phyloP scores from a whole-genome alignment of 2,113 vertebrate genomes.

The Gulo gulo region DNA sequence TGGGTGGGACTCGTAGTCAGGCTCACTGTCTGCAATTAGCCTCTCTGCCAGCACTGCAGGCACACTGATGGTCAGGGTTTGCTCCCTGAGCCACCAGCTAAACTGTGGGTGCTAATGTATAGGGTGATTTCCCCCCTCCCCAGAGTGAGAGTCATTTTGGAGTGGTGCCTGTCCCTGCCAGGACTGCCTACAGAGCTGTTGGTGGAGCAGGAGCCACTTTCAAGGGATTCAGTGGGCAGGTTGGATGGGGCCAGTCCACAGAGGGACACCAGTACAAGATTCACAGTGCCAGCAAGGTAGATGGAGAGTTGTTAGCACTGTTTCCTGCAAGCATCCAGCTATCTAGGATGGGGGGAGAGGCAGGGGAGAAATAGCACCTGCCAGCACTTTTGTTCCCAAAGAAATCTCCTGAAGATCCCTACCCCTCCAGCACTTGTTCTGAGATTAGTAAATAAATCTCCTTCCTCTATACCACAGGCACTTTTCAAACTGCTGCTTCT shows the following conservation, averaged over 20 bases:
- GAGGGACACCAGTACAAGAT: not conserved
- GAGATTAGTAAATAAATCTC: not conserved
- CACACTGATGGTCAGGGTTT: not conserved
- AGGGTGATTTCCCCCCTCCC: not conserved
- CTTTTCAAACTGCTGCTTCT: not conserved
- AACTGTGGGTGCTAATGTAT: not conserved
- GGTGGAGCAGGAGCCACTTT: not conserved
- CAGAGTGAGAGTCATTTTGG: not conserved
- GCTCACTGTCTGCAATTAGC: not conserved
- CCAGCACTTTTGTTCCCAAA: not conserved
- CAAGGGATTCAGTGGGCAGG: not conserved
- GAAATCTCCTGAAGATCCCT: not conserved
- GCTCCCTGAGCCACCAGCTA: not conserved
- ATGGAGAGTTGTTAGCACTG: not conserved
- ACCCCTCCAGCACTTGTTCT: not conserved
- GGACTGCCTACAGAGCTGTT: not conserved
- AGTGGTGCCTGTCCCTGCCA: not conserved
- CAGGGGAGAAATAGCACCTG: not conserved
- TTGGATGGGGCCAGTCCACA: not conserved
- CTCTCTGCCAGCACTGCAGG: not conserved
- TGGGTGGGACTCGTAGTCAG: not conserved
- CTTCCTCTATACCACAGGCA: not conserved
- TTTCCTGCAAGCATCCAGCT: not conserved
- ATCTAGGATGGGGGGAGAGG: not conserved
- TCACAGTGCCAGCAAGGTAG: not conserved